Base-by-base conservation (phyloP, 2,888 invertebrate genomes). In the Drosophila robusta region DNA sequence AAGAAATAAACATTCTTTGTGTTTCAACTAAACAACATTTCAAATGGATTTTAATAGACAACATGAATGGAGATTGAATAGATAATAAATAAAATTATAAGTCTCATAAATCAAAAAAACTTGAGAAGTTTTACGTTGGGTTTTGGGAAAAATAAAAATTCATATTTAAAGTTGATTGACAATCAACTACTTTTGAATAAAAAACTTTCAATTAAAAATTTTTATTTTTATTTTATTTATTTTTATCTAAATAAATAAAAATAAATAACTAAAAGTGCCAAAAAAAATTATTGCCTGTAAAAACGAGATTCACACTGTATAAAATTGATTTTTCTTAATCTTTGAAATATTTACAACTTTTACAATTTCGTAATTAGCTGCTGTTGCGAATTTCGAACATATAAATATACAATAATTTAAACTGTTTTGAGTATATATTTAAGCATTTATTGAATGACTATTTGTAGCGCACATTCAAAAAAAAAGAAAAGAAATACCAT, bases 1-100 rank as follows among this genome's bases (percentile, higher is more conserved):
- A 5, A 18, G 61, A 61, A 63, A 63, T 63, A 63, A 70, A 70
- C 71, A 70, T 26, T n/a, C 32, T 41, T 46, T 47, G 57, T 52
- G 26, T 39, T 22, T 24, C 34, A 41, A 36, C 47, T 18, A 46
- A 65, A 71, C 52, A 71, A 71, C 32, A 22, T 45, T 14, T 5
- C 26, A 8, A 64, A 72, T 64, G 56, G 56, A 42, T 54, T 42
- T 34, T 34, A 54, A 54, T 54, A 54, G 42, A 54, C 14, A 11
- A 8, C 44, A 63, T 41, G 36, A 7, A 50, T 34, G 12, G 12
- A 39, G 14, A 32, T 56, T 24, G 56, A 14, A 32, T 24, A 46
- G 36, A 46, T 57, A 62, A 62, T 56, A 32, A 62, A 45, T 39
- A 4, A 38, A 14, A 24, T 36, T 44, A 24, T n/a, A 8, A 26